Evolutionary conservation across 1,140 invertebrate genomes (phyloP), one percentile per base, ranked within the genome.

Genomic region (Pomacea maculata): DNA sequence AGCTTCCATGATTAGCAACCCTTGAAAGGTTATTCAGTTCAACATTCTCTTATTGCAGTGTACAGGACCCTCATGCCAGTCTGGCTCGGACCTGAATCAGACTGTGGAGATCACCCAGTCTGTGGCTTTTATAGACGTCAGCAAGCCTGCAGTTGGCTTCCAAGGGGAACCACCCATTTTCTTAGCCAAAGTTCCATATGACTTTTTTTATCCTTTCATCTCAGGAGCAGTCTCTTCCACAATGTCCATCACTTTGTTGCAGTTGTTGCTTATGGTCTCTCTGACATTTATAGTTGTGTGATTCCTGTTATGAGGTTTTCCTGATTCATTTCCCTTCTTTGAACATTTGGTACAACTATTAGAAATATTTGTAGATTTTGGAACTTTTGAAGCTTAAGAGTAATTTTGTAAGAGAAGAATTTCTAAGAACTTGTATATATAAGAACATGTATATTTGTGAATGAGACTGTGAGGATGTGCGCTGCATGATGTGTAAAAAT

Each of bases 141-240:
- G 93, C 0, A 89, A 86, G 25, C 90, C 92, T 15, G 91, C 93
- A 1, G 89, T 91, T 29, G 92, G 91, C 68, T 90, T 92, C 74
- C 93, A 93, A 85, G 93, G 93, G 34, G 92, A 93, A 79, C 92
- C 93, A 45, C 94, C 94, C 63, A 92, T 93, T 72, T 91, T 94
- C 79, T 92, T 94, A 80, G 91, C 94, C 64, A 93, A 92, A 86
- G 90, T 95, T 17, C 94, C 94, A 6, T 91, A 93, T 77, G 94
- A 95, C 87, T 95, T 95, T 87, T 95, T 95, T 87, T 95, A 95
- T 88, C 95, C 95, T 55, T 95, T 95, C 79, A 78, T 78, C 65
- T 70, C 77, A 57, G 77, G 77, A 19, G 63, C 75, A 15, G 19
- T 14, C 15, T 34, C 19, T 64, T 65, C 75, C 5, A 45, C 45